Conservation (phyloP, 2,888 invertebrate genomes). For the Gastracanthus pulcherrimus region DNA sequence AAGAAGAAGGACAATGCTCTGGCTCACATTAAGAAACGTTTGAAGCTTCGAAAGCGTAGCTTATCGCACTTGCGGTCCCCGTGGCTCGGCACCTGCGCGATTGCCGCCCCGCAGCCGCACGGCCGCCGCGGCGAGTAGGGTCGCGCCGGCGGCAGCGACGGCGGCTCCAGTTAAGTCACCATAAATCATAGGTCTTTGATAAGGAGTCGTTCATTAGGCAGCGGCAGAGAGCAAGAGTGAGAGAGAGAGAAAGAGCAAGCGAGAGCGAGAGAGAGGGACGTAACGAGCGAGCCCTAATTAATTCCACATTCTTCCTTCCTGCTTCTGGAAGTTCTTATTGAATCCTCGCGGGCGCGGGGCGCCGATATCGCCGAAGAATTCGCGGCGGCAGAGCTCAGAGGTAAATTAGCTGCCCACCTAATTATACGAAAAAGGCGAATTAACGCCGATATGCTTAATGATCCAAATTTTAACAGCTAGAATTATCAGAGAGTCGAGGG, state of each 20-base stretch:
- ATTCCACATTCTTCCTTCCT: conserved; percentile 56
- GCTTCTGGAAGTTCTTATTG: conserved; percentile 51
- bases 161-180: conserved; percentile 36
- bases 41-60: neutral
- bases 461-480: conserved; percentile 35
- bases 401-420: conserved; percentile 49
- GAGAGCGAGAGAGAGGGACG: neutral
- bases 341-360: conserved; percentile 15
- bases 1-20: no score
- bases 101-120: neutral
- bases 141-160: neutral
- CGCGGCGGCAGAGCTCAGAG: neutral
- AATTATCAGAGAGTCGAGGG: neutral
- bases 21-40: neutral
- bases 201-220: conserved; percentile 51
- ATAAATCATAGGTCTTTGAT: conserved; percentile 56
- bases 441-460: conserved; percentile 54
- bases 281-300: conserved; percentile 52
- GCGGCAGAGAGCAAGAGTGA: no score
- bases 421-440: conserved; percentile 48
- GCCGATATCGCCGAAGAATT: conserved; percentile 47
- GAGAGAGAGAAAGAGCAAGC: neutral
- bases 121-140: neutral
- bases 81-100: conserved; percentile 24
- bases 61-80: conserved; percentile 2